phyloP scores from a whole-genome alignment of 2,113 vertebrate species.

The Nannospalax galili region DNA sequence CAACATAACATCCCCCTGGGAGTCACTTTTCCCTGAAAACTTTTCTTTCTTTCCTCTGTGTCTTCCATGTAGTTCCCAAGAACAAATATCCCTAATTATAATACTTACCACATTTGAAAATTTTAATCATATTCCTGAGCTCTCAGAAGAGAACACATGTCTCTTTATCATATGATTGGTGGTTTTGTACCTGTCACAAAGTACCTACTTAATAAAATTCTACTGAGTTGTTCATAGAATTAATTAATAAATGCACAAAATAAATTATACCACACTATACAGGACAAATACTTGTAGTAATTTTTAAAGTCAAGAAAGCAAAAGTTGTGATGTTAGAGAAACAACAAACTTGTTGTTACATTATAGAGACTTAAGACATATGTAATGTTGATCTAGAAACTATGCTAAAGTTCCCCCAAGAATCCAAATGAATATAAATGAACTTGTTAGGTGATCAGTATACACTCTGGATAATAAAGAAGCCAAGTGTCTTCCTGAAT shows the following conservation, averaged over 20 bases:
- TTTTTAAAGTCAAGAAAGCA: not conserved
- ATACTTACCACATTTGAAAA: not conserved
- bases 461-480: not conserved
- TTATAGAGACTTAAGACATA: not conserved
- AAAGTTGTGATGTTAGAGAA: not conserved
- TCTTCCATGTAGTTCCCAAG: not conserved
- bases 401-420: too few relatives aligned
- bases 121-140: not conserved
- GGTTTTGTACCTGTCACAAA: not conserved
- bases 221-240: not conserved
- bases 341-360: not conserved
- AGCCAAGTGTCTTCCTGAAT: not conserved
- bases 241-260: not conserved
- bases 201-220: not conserved
- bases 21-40: fast-evolving
- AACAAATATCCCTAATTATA: not conserved
- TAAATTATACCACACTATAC: not conserved
- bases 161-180: not conserved
- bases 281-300: not conserved
- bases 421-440: not conserved
- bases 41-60: not conserved
- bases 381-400: not conserved
- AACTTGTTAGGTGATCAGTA: not conserved
- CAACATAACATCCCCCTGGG: not conserved
- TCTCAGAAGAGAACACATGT: not conserved